Percentiles rank a stretch among this genome's conserved stretches.
Conservation (phyloP, 2,797 vertebrate genomes). For the Ispidina picta region DNA sequence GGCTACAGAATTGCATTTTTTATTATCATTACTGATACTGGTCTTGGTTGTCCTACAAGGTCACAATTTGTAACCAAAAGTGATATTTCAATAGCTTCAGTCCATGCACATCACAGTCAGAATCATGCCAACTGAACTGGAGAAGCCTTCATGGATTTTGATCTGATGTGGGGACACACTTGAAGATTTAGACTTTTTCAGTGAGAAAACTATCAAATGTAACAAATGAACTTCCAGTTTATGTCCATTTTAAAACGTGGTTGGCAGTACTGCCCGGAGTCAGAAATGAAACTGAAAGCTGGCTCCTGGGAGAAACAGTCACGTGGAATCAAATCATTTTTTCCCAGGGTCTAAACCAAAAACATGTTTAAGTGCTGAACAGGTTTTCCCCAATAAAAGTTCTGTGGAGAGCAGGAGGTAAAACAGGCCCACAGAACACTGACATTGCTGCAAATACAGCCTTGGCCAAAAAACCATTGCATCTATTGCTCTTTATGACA, state of each 20-base stretch:
- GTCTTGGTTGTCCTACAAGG: neutral
- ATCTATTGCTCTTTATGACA: neutral
- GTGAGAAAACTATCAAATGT: neutral
- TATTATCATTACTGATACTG: neutral
- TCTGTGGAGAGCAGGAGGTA: neutral
- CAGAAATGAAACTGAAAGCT: constrained; percentile 21
- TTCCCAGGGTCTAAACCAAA: neutral
- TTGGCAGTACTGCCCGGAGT: neutral
- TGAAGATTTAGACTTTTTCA: neutral
- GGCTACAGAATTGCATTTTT: neutral
- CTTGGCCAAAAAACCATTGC: neutral
- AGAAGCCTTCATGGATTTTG: neutral
- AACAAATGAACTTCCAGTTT: neutral
- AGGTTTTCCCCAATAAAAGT: neutral
- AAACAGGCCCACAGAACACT: neutral
- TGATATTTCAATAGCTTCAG: neutral
- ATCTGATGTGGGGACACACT: neutral
- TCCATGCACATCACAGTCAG: neutral
- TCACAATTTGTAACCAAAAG: neutral
- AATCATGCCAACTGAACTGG: neutral
- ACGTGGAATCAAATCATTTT: neutral
- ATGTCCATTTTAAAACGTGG: neutral
- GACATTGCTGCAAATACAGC: neutral
- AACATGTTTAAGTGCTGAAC: neutral
- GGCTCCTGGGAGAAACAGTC: neutral